phyloP scores from a whole-genome alignment of 2,888 invertebrate species.

The Limnephilus marmoratus region DNA sequence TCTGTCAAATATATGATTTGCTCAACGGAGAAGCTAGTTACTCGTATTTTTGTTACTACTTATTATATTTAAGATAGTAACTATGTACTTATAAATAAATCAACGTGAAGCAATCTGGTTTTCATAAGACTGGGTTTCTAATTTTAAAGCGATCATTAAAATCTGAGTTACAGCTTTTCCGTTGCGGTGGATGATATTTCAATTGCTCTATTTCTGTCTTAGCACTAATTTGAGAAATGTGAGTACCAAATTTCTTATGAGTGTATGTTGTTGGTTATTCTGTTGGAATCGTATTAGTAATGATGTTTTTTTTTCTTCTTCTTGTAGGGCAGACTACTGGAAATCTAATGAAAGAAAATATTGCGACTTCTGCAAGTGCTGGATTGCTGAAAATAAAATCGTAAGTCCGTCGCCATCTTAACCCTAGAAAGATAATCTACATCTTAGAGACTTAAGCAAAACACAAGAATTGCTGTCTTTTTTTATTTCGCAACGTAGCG shows the following conservation, averaged over 20 bases:
- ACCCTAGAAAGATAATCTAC: not conserved
- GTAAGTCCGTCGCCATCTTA: conserved; percentile 74
- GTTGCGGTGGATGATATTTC: not conserved
- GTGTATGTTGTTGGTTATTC: not conserved
- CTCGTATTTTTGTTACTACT: not conserved
- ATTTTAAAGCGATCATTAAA: not conserved
- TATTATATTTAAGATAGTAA: not conserved
- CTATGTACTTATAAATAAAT: not conserved
- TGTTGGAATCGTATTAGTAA: not conserved
- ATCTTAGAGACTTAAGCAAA: too few species aligned
- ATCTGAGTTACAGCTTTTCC: not conserved
- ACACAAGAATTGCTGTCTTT: too few species aligned
- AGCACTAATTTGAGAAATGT: conserved; percentile 35
- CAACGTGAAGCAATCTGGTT: not conserved
- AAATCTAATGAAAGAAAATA: conserved; percentile 96
- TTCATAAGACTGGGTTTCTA: too few species aligned
- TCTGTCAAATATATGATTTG: not conserved
- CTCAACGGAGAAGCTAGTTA: not conserved
- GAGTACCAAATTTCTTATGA: conserved; percentile 29
- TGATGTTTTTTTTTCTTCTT: conserved; percentile 21
- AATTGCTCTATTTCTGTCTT: not conserved
- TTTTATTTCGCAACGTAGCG: too few species aligned
- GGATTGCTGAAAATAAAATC: conserved; percentile 98
- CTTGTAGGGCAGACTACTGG: conserved; percentile 95
- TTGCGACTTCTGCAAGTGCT: conserved; percentile 98